Evolutionary conservation across 2,113 vertebrate species (phyloP), one percentile per base, ranked within the genome.

Genomic region (Cariama cristata): DNA sequence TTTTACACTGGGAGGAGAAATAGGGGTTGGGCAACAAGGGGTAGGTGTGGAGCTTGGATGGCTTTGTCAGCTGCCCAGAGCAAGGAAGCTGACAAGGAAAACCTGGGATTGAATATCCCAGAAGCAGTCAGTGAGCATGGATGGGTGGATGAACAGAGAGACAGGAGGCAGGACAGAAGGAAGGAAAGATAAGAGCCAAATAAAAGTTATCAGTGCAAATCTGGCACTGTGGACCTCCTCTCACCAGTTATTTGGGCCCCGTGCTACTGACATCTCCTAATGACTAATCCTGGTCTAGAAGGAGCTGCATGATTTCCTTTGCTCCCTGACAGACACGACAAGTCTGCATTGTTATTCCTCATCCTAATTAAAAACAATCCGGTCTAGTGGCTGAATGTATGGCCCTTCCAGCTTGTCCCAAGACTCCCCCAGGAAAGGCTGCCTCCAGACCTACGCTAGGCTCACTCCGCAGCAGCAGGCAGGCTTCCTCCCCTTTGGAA

Each of bases 401-500:
- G 32, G 75, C 15, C 13, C 26, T 45, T 79, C 14, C 40, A 83
- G 24, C 58, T 66, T 26, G 5, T 10, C 40, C 22, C 9, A 49
- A 15, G 26, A 9, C 26, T 63, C 3, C 4, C 8, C 14, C 58
- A 44, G 33, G 18, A 79, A n/a, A 49, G 42, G 23, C 7, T 20
- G 7, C 21, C 7, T 66, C 42, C 52, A 45, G 42, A 49, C 2
- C 11, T 14, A 12, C 21, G 27, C 11, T 47, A 20, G 20, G 12
- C 15, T 47, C 0, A 0, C 14, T 74, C 53, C 3, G 4, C 2
- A 59, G 56, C 35, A n/a, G 11, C 47, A 60, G 14, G 21, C 11
- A 86, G 32, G 23, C 9, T 56, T 16, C 8, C 4, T 60, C 2
- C 18, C 26, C 12, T 69, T 49, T 52, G 63, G 58, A 44, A 77